These are phyloP conservation scores for Drosophila rellima DNA, from an alignment of 2,888 invertebrate genomes.

Conservation along the genomic window DNA sequence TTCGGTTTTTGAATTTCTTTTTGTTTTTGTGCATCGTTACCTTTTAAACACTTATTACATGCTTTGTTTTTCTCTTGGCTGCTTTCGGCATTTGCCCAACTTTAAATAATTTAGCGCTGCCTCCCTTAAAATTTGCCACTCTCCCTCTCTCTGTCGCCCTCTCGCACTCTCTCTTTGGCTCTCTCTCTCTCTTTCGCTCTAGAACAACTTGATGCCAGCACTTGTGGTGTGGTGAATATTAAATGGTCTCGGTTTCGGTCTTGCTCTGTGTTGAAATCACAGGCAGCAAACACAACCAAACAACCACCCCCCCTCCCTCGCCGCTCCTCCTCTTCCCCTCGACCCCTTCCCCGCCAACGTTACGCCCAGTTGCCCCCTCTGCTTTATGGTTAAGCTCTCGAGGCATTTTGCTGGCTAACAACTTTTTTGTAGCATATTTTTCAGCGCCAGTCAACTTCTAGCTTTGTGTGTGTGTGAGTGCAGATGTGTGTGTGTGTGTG, in stretches of 20 bases:
- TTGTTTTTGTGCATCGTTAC: constrained; percentile 29
- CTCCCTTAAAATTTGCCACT: background rate
- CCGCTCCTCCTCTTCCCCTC: no score
- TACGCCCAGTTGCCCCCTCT: background rate
- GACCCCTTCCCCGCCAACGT: no score
- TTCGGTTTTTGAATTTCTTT: background rate
- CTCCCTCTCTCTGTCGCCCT: background rate
- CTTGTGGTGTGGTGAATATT: constrained; percentile 73
- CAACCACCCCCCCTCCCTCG: background rate
- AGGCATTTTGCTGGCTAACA: constrained; percentile 36
- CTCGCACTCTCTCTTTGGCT: background rate
- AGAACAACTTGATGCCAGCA: constrained; percentile 8
- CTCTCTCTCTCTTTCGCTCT: background rate
- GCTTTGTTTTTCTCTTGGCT: constrained; percentile 61
- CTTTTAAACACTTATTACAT: constrained; percentile 65
- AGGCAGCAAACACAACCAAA: constrained; percentile 9
- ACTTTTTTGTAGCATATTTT: constrained; percentile 70
- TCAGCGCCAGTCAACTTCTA: constrained; percentile 49
- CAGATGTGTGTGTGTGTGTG: constrained; percentile 3
- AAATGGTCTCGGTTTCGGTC: constrained; percentile 51
- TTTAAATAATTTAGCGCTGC: constrained; percentile 70
- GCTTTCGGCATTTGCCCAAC: constrained; percentile 59
- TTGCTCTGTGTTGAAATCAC: constrained; percentile 60
- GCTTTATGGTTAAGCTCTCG: constrained; percentile 46
- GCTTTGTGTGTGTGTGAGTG: constrained; percentile 14